A percentile compares a stretch with the other conserved stretches of the same genome.
phyloP scores from a whole-genome alignment of 2,797 vertebrate species.

The Tiaroga cobitis region DNA sequence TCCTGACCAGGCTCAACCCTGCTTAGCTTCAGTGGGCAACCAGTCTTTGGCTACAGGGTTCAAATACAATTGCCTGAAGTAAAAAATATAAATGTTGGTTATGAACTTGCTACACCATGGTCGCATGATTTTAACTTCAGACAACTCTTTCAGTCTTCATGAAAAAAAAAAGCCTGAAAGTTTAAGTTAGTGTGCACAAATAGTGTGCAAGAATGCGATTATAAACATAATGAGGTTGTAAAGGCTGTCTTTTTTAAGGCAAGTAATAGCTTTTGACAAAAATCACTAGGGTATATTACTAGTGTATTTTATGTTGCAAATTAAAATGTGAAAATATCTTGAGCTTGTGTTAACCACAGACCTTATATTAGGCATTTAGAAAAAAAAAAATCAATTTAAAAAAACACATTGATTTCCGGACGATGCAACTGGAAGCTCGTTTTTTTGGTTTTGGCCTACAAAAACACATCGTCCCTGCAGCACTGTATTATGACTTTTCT shows the following conservation, averaged over 20 bases:
- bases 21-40: no score
- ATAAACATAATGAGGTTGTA: background rate
- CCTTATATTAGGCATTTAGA: background rate
- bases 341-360: background rate
- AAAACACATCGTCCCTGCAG: background rate
- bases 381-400: background rate
- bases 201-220: background rate
- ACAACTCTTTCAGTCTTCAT: background rate
- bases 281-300: background rate
- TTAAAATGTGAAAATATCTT: background rate
- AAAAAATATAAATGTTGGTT: background rate
- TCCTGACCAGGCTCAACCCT: no score
- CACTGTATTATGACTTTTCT: background rate
- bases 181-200: background rate
- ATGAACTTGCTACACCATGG: background rate
- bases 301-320: no score
- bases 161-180: background rate
- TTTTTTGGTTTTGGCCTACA: background rate
- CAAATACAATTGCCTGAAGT: background rate
- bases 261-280: background rate
- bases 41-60: no score
- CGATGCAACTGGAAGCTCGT: background rate
- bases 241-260: background rate
- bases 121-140: background rate
- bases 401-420: background rate